Base-by-base conservation (phyloP, 2,888 invertebrate genomes). In the Mactromeris polynyma region DNA sequence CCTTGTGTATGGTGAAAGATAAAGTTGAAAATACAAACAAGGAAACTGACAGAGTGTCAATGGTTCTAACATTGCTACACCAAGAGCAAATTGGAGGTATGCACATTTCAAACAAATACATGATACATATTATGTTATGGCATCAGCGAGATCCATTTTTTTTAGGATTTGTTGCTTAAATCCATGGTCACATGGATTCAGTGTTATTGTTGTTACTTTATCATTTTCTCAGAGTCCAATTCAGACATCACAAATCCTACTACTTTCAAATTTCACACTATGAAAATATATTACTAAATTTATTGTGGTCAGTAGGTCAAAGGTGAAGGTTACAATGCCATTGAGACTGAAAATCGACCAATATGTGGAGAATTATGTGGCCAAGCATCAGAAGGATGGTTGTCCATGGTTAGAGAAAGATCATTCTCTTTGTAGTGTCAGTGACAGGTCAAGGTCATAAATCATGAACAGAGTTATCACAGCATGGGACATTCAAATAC, bases 1-100 rank as follows among this genome's bases (percentile, higher is more conserved):
- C 95, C 7, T 90, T 94, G 9, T 93, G 95, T 19, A 94, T 95
- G 93, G 93, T 96, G 58, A 94, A 94, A 84, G 95, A 95, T 81
- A 86, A 90, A 19, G 92, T 87, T 14, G 81, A 83, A 21, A 85
- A 89, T 33, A 84, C 82, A 0, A 64, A 79, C 11, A 89, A 95
- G n/a, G 93, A 94, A 46, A 95, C 95, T 31, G 89, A 93, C 26
- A 92, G 95, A 64, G 92, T 96, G 38, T 87, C 92, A 11, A 84
- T 94, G 11, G 89, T 94, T 33, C 82, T 94, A 38, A 85, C 92
- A 19, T 81, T 93, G 4, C 46, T 95, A 31, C 87, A 93, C 69
- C 78, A 85, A 64, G 81, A 86, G 14, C 38, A 69, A 69, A 46
- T 40, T 84, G 69, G 88, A 46, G 89, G 91, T 90, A 58, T 4